Evolutionary conservation across 2,797 vertebrate genomes (phyloP), one percentile per base, ranked within the genome.

Genomic region (Enteromius radiatus): DNA sequence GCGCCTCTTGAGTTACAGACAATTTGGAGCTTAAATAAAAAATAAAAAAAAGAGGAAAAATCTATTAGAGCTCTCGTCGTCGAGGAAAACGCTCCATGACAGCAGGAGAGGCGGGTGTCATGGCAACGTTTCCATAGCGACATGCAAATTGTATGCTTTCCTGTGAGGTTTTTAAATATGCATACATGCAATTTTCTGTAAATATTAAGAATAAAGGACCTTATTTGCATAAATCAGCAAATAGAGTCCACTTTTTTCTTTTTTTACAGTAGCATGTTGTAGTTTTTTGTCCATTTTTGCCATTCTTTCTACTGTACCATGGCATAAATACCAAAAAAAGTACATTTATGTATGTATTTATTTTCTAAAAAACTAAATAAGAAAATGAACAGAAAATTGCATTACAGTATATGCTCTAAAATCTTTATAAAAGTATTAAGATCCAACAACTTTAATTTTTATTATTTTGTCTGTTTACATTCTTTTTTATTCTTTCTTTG

Each of bases 91-190:
- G 4, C 61, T 71, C 64, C 38, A 21, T 69, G 80, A 85, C 41
- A 74, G 47, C 31, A 56, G 65, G 36, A 56, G 52, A 79, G 64
- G 41, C 12, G 59, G 79, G 61, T 31, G 80, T 78, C 85, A 82
- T 87, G 84, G 84, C 31, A 87, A 87, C 82, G 10, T 21, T 21
- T 41, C 10, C 59, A 81, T 43, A 78, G 23, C 38, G 70, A 52
- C 23, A 43, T 64, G 38, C 28, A 23, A 49, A 79, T 75, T 64
- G 23, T 14, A 41, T 49, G 49, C 28, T 76, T 78, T 38, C 31
- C 10, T 43, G 12, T 74, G 2, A 7, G 10, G n/a, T 76, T 26
- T 2, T 59, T n/a, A 61, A 61, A 63, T 43, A 28, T 76, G 52
- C 31, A 75, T 56, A 26, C n/a, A 79, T 15, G 8, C 3, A 6